Conservation (phyloP, 2,113 vertebrate species). For the Triplophysa tibetana region DNA sequence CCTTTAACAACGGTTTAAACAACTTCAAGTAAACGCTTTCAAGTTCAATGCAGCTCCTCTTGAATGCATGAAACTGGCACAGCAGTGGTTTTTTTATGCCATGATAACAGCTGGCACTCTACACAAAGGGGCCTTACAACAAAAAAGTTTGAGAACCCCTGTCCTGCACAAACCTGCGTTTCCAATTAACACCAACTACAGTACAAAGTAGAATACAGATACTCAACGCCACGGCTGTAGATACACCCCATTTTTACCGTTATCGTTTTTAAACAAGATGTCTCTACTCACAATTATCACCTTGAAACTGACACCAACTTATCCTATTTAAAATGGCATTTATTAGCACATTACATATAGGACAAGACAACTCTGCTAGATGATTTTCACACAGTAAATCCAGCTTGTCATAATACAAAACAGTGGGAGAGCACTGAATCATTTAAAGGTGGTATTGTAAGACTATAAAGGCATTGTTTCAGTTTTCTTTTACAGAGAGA, state of each 20-base stretch:
- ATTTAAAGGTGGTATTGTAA: conserved; percentile 35
- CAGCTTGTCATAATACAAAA: not conserved
- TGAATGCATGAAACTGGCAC: not conserved
- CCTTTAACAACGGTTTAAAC: not conserved
- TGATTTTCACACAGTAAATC: not conserved
- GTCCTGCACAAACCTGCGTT: no score
- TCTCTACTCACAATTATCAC: no score
- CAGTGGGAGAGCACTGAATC: conserved; percentile 21
- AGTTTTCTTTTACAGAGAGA: conserved; percentile 43
- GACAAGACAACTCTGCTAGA: not conserved
- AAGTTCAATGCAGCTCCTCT: not conserved
- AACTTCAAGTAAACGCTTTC: not conserved
- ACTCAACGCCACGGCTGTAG: no score
- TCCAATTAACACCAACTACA: no score
- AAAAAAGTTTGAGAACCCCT: no score
- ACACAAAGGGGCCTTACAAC: no score
- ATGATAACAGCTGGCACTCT: not conserved
- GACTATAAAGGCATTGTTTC: conserved; percentile 49
- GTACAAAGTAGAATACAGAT: no score
- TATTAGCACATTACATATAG: not conserved
- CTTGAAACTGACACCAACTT: no score
- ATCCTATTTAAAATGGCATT: not conserved
- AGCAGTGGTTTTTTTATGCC: not conserved
- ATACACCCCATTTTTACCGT: no score
- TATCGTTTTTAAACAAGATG: no score